A percentile compares a stretch with the other conserved stretches of the same genome.
phyloP scores from a whole-genome alignment of 1,140 invertebrate species.

The Philaenus spumarius region DNA sequence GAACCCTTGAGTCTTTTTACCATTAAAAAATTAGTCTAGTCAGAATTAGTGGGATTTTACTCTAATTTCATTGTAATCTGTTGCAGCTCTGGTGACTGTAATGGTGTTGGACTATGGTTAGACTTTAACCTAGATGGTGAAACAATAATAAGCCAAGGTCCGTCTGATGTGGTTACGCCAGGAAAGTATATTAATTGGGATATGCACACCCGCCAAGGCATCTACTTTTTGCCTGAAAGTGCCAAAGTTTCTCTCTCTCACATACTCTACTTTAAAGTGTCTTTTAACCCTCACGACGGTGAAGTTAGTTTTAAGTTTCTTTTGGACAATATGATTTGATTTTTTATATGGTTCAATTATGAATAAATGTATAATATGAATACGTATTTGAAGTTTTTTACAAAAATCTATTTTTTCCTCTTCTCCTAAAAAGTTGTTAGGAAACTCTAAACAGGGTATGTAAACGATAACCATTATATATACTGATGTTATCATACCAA shows the following conservation, averaged over 20 bases:
- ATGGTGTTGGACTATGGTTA: slow-evolving; percentile 78
- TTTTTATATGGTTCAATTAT: no score
- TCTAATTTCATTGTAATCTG: slow-evolving; percentile 25
- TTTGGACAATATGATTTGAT: background rate
- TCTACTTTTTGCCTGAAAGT: slow-evolving; percentile 50
- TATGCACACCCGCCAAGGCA: slow-evolving; percentile 71
- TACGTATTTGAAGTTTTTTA: no score
- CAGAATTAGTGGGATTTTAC: no score
- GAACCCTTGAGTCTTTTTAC: no score
- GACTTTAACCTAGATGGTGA: slow-evolving; percentile 62
- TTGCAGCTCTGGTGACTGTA: slow-evolving; percentile 47
- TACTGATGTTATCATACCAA: no score
- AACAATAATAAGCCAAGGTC: slow-evolving; percentile 52
- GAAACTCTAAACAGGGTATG: no score
- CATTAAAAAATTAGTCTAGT: no score
- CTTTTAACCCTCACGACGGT: background rate
- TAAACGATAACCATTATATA: no score
- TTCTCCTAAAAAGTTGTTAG: no score
- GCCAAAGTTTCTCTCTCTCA: background rate
- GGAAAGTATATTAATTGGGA: slow-evolving; percentile 68
- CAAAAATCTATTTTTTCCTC: no score
- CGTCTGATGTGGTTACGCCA: slow-evolving; percentile 38
- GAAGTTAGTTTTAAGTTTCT: background rate
- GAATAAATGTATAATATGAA: no score
- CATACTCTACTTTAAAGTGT: background rate